Evolutionary conservation across 2,888 invertebrate genomes (phyloP), one percentile per base, ranked within the genome.

Genomic region (Vesta saturnalis): DNA sequence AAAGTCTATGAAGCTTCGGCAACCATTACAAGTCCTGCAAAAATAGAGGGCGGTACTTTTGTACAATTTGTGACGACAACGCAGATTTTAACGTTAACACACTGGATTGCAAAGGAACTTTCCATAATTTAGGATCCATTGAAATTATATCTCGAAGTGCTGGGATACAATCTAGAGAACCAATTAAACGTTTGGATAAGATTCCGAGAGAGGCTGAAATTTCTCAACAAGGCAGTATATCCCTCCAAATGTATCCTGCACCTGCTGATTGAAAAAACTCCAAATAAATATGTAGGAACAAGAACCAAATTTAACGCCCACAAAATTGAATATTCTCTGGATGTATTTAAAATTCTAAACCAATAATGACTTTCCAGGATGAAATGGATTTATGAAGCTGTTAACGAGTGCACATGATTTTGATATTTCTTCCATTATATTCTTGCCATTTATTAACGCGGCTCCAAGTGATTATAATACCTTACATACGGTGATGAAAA

Each of bases 341-440:
- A 18, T 43, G 12, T 43, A 12, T 43, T 43, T 43, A 43, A 12
- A 43, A 10, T 43, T 43, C 43, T n/a, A 43, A 43, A 43, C 43
- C 43, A 43, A 43, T 12, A 43, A 43, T 43, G 43, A 43, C 4
- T 43, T 43, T 43, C 12, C 43, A 2, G 43, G 43, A 43, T 43
- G 43, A 10, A 43, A 43, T 43, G 43, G 43, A 43, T 72, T 67
- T 55, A 70, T 70, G 72, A 57, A 70, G 23, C 1, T 64, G 16
- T 64, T 72, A 64, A 72, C 67, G 10, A 64, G n/a, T 70, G 30
- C 64, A 21, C n/a, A n/a, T n/a, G n/a, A n/a, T n/a, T n/a, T n/a
- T n/a, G n/a, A n/a, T n/a, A n/a, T n/a, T n/a, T n/a, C n/a, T n/a
- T n/a, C n/a, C n/a, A n/a, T n/a, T n/a, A n/a, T n/a, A n/a, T n/a